Evolutionary conservation across 1,140 invertebrate species (phyloP), one percentile per base, ranked within the genome.

Genomic region (Phthorimaea operculella): DNA sequence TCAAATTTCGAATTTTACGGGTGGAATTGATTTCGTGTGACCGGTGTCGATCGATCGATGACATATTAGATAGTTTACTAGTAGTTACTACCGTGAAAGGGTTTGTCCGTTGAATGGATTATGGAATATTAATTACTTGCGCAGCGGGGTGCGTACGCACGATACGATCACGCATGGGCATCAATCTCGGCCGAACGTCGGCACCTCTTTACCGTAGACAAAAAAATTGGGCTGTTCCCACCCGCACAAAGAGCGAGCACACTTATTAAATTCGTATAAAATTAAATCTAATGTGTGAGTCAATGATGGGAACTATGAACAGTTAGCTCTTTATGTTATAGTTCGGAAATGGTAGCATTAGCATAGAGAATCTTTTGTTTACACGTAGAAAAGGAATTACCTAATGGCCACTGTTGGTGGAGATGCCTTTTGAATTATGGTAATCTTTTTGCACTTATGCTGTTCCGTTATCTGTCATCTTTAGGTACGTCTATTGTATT

Each of bases 201-300:
- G 81, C 81, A 77, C 73, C 78, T 84, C 78, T 84, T 84, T 83
- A 83, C 77, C 79, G 74, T 44, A 49, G 57, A 74, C 68, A 73
- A 79, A 78, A 72, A 81, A 82, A 74, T 74, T 70, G 72, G 63
- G 64, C 68, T 73, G 68, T 84, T 85, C 78, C 78, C 81, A 85
- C 80, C 76, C 62, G 65, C 58, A 84, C 82, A 85, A 85, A 83
- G 49, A 52, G 57, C 58, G 67, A 52, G 69, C 72, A 77, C 74
- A 67, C 78, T 82, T 85, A 85, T 85, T 85, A 85, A 85, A 85
- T 83, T 85, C 79, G 79, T 82, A 85, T 85, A 83, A 85, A 83
- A 84, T 85, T 81, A 79, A 83, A 76, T 75, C 59, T 82, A 84
- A 82, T 84, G 78, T 84, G 79, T 84, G 81, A 83, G 77, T 64